These are phyloP conservation scores for Muschampia plurimacula DNA, from an alignment of 2,888 invertebrate species.

Conservation along the genomic window DNA sequence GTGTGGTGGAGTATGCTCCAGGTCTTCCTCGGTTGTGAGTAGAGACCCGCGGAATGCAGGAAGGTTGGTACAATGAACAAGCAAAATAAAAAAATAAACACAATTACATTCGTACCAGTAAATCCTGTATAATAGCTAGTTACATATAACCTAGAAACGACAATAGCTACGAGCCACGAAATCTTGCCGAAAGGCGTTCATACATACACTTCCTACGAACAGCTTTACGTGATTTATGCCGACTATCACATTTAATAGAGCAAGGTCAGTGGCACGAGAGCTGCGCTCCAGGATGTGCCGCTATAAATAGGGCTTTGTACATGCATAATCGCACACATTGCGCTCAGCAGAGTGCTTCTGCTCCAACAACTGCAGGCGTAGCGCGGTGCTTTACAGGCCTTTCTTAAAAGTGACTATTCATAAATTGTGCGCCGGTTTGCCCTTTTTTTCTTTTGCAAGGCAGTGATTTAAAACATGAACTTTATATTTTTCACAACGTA, in stretches of 20 bases:
- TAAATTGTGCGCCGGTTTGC: background rate
- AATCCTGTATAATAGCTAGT: too few species aligned
- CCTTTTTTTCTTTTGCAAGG: background rate
- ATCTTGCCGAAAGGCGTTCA: background rate
- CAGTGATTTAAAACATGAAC: too few species aligned
- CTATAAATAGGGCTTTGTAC: constrained; percentile 59
- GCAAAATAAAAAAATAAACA: too few species aligned
- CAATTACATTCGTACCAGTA: too few species aligned
- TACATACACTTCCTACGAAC: background rate
- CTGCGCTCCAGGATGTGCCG: constrained; percentile 46
- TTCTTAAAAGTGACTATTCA: constrained; percentile 3
- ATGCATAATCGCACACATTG: constrained; percentile 36
- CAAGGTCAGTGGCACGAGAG: constrained; percentile 71
- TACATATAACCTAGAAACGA: too few species aligned
- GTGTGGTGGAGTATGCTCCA: too few species aligned
- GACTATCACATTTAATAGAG: constrained; percentile 48
- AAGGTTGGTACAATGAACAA: too few species aligned
- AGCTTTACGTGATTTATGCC: constrained; percentile 21
- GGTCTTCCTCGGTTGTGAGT: too few species aligned
- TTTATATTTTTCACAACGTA: too few species aligned
- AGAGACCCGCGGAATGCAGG: too few species aligned
- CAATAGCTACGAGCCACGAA: too few species aligned
- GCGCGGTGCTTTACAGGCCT: background rate
- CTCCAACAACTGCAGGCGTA: background rate
- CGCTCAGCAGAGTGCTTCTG: constrained; percentile 4